Percentiles rank a stretch among this genome's conserved stretches.
Evolutionary conservation across 2,888 invertebrate genomes (phyloP).

Genomic region (Dugesia japonica): DNA sequence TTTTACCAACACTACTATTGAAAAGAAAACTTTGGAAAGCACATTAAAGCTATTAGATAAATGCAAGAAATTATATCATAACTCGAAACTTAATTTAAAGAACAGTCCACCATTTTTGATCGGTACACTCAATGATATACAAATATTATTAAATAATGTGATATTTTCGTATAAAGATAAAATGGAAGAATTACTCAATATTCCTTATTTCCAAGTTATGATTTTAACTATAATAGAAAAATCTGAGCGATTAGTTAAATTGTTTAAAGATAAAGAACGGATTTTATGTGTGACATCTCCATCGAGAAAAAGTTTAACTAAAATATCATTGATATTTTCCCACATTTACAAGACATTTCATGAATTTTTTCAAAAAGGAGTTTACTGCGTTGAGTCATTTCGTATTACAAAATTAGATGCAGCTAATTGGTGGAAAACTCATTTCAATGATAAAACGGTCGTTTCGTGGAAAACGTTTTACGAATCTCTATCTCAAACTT

Average conservation of each 20-base stretch:
- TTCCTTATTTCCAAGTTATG: constrained; percentile 91
- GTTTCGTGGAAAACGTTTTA: constrained; percentile 93
- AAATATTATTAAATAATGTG: constrained; percentile 80
- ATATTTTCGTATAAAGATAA: constrained; percentile 90
- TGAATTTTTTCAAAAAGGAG: constrained; percentile 86
- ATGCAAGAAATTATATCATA: constrained; percentile 62
- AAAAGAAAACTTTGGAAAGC: background rate
- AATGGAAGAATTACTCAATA: constrained; percentile 71
- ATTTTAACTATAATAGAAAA: constrained; percentile 91
- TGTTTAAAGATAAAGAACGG: constrained; percentile 96
- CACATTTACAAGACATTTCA: constrained; percentile 98
- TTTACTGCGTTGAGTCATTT: constrained; percentile 87
- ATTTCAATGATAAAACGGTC: constrained; percentile 87
- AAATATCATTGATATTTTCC: constrained; percentile 90
- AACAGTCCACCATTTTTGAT: constrained; percentile 97
- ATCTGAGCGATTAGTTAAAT: constrained; percentile 91
- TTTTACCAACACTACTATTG: background rate
- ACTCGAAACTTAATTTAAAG: constrained; percentile 92
- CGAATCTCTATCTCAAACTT: constrained; percentile 77
- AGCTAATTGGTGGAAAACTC: constrained; percentile 85
- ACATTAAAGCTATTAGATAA: background rate
- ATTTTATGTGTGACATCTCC: constrained; percentile 89
- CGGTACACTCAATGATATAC: constrained; percentile 95
- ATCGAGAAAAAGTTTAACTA: constrained; percentile 81
- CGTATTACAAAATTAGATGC: constrained; percentile 91